Percentiles rank a stretch among this genome's conserved stretches.
Conservation (phyloP, 2,797 vertebrate genomes). For the Neomorphus geoffroyi region DNA sequence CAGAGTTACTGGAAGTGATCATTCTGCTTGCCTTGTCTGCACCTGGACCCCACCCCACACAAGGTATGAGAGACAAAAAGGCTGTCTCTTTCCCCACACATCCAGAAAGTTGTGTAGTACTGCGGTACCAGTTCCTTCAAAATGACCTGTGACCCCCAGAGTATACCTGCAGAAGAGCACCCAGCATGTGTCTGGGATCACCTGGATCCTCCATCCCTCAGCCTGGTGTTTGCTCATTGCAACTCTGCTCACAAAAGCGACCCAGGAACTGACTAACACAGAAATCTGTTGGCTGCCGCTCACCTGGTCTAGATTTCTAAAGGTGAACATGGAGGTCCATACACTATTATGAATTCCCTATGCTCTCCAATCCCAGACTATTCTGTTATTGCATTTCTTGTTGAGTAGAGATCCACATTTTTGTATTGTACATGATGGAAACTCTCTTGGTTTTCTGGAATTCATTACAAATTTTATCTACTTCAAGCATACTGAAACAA, state of each 20-base stretch:
- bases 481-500: slow-evolving; percentile 22
- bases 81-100: neutral
- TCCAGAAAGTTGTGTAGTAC: neutral
- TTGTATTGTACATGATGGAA: neutral
- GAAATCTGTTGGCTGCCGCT: slow-evolving; percentile 20
- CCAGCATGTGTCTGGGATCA: neutral
- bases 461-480: slow-evolving; percentile 58
- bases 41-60: neutral
- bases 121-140: neutral
- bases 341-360: neutral
- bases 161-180: neutral
- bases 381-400: slow-evolving; percentile 24
- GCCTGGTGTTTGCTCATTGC: neutral
- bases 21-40: neutral
- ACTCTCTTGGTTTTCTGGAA: slow-evolving; percentile 70
- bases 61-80: neutral
- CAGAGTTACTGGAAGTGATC: neutral
- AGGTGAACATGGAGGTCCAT: slow-evolving; percentile 17
- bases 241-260: neutral
- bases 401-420: slow-evolving; percentile 18
- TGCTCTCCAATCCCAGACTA: neutral
- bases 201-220: neutral
- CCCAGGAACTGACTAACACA: neutral
- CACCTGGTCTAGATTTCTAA: slow-evolving; percentile 37
- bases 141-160: neutral